A percentile compares a stretch with the other conserved stretches of the same genome.
Evolutionary conservation across 1,140 invertebrate genomes (phyloP).

Genomic region (Centruroides vittatus): DNA sequence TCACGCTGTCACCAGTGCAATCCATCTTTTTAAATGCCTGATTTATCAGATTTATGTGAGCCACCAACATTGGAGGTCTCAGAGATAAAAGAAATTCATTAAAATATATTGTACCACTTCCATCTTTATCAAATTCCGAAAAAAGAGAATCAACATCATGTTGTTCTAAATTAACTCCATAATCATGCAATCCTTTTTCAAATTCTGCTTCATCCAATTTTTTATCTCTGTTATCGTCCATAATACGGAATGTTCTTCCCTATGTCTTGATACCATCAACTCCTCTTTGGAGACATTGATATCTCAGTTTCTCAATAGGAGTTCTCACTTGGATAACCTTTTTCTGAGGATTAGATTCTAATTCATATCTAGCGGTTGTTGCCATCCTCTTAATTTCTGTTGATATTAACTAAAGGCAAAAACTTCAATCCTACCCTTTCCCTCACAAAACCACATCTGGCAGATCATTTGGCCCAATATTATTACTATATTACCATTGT

Average conservation of each 20-base stretch:
- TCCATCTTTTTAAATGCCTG: slow-evolving; percentile 25
- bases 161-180: slow-evolving; percentile 43
- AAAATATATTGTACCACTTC: slow-evolving; percentile 66
- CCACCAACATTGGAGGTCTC: slow-evolving; percentile 32
- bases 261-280: slow-evolving; percentile 75
- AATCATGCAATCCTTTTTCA: slow-evolving; percentile 57
- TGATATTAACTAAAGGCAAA: too few relatives aligned
- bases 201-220: slow-evolving; percentile 72
- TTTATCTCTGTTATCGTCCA: slow-evolving; percentile 84
- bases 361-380: too few relatives aligned
- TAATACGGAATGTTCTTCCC: slow-evolving; percentile 55
- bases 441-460: too few relatives aligned
- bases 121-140: slow-evolving; percentile 61
- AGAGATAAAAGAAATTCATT: slow-evolving; percentile 76
- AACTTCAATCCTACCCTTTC: too few relatives aligned
- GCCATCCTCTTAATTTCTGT: too few relatives aligned
- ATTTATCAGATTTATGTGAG: slow-evolving; percentile 20
- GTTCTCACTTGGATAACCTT: neutral
- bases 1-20: slow-evolving; percentile 21
- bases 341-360: neutral
- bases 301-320: slow-evolving; percentile 63
- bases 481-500: too few relatives aligned
- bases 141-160: slow-evolving; percentile 53
- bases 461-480: too few relatives aligned
- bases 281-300: slow-evolving; percentile 68